Base-by-base conservation (phyloP, 2,888 invertebrate genomes). In the Villa cingulata region DNA sequence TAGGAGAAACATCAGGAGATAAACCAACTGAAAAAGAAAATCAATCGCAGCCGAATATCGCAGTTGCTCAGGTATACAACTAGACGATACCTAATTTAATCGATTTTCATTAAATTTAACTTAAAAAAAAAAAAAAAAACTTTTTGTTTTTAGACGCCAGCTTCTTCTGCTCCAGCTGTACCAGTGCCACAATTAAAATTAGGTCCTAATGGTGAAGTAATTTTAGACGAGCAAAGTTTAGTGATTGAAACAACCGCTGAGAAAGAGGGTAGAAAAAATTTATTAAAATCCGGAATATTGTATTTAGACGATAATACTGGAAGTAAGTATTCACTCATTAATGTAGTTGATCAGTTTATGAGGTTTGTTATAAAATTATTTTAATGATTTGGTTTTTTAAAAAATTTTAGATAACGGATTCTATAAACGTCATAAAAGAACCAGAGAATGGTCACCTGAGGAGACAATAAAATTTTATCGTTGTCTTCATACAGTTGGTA, bases 381-480 rank as follows among this genome's bases (percentile, higher is more conserved):
- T n/a, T n/a, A n/a, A n/a, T n/a, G n/a, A n/a, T n/a, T n/a, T n/a
- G n/a, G n/a, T n/a, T n/a, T n/a, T n/a, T n/a, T n/a, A n/a, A n/a
- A n/a, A n/a, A n/a, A n/a, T 43, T 49, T 53, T 52, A 61, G 56
- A 63, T 55, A 72, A 73, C 55, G 83, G 82, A 0, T 74, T 80
- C 53, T 85, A 83, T 62, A 80, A 78, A 48, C 76, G 80, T 20
- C 73, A 76, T 16, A 73, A 76, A 54, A 76, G 83, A 41, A 75
- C 83, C 0, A 80, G 78, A 46, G 83, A 84, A 39, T 90, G 90
- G 90, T 69, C 71, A 10, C 73, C 78, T 34, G 74, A 75, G 50
- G 91, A 94, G 62, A 94, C 92, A 0, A 72, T 87, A n/a, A 81
- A 84, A 55, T 95, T 95, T 70, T 96, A 92, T 70, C 79, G 85